These are phyloP conservation scores for Andrena hattorfiana DNA, from an alignment of 2,888 invertebrate species.

Conservation along the genomic window DNA sequence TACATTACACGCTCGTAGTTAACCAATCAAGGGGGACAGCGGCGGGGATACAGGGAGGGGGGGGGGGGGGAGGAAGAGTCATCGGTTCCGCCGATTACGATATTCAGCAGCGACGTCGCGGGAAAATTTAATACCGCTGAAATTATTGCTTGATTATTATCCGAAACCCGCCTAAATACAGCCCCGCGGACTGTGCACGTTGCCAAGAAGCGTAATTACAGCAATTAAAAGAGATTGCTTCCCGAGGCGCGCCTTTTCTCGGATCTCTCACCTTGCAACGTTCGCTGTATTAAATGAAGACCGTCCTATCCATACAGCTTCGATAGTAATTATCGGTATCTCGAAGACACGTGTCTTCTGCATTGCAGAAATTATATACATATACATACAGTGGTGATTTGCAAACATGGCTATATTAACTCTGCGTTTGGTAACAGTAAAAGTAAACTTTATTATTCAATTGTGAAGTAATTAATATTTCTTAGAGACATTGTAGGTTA, in stretches of 20 bases:
- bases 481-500: background rate
- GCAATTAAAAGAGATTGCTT: constrained; percentile 50
- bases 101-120: background rate
- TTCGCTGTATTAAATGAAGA: background rate
- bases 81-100: constrained; percentile 4
- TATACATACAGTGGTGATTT: background rate
- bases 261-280: constrained; percentile 24
- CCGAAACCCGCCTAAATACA: constrained; percentile 40
- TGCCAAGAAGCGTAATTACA: constrained; percentile 54
- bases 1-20: constrained; percentile 56
- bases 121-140: constrained; percentile 43
- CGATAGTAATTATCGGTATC: background rate
- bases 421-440: background rate
- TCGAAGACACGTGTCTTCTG: background rate
- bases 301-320: background rate
- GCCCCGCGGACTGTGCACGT: constrained; percentile 8
- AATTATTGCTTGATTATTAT: constrained; percentile 61
- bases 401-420: background rate
- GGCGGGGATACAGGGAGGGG: background rate
- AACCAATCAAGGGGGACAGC: constrained; percentile 63
- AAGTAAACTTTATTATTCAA: background rate
- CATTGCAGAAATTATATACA: background rate
- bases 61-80: background rate
- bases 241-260: background rate
- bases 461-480: background rate